Conservation (phyloP, 2,888 invertebrate species). For the Drymonia ruficornis region DNA sequence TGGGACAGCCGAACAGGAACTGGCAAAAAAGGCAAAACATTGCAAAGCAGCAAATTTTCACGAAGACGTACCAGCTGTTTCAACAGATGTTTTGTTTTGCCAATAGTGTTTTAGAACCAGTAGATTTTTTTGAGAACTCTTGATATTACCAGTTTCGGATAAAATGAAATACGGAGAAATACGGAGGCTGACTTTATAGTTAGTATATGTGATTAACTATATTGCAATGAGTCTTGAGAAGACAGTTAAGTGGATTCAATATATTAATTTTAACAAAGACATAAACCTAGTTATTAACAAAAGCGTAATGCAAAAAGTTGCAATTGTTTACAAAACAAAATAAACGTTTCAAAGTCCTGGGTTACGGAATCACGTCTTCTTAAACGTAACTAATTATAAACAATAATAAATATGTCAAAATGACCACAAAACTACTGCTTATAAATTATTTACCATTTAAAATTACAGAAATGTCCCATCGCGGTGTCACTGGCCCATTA, state of each 20-base stretch:
- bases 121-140: slow-evolving; percentile 13
- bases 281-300: no score
- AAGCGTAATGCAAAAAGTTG: no score
- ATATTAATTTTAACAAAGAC: no score
- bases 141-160: slow-evolving; percentile 14
- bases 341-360: no score
- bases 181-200: no score
- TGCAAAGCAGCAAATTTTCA: slow-evolving; percentile 27
- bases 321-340: no score
- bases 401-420: background rate
- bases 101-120: slow-evolving; percentile 37
- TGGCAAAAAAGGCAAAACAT: slow-evolving; percentile 34
- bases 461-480: slow-evolving; percentile 35
- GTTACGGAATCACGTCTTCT: no score
- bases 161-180: background rate
- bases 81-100: slow-evolving; percentile 39
- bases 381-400: background rate
- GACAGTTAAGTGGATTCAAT: no score
- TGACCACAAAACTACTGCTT: slow-evolving; percentile 4
- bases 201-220: no score
- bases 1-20: slow-evolving; percentile 39
- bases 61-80: slow-evolving; percentile 39
- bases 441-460: slow-evolving; percentile 23
- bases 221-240: no score
- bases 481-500: slow-evolving; percentile 54